Base-by-base conservation (phyloP, 1,140 invertebrate genomes). In the Oreohelix idahoensis region DNA sequence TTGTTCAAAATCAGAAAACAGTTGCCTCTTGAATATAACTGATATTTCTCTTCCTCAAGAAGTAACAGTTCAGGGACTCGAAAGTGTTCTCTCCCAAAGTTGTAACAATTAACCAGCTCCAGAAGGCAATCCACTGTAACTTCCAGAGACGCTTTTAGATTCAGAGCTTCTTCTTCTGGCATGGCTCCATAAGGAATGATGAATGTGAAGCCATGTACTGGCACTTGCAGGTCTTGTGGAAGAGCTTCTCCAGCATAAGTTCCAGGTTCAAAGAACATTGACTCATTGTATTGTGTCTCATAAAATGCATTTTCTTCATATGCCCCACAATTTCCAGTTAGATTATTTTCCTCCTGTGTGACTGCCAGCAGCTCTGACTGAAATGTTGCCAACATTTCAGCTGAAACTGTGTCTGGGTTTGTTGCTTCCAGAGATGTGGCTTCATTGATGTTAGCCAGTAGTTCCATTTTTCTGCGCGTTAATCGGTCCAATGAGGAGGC, bases 31-130 rank as follows among this genome's bases (percentile, higher is more conserved):
- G 77, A 11, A 39, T 79, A 79, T 1, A 58, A 26, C 13, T 69
- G n/a, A 39, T 42, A 35, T 17, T 63, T 66, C 77, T 79, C 77
- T 39, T 66, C 77, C 58, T 79, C 53, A 36, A 79, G 58, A 2
- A 79, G 36, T 4, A 79, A 35, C 0, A 63, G 29, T 36, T 79
- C 58, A 5, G 77, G 77, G 1, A 79, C 58, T 66, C 38, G 32
- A 53, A 49, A 79, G 35, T 79, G 53, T 36, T 51, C 51, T 29
- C 58, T 35, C 13, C 77, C 77, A 66, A 66, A 66, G 36, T 79
- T 17, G 0, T 4, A 11, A 39, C 20, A 38, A 15, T 79, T 58
- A 42, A 29, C 36, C 20, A 66, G 32, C 29, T 69, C 51, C 15
- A 79, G 1, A 39, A 79, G 36, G 29, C 4, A 32, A 15, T 45